phyloP scores from a whole-genome alignment of 2,888 invertebrate species.

The Myopa testacea region DNA sequence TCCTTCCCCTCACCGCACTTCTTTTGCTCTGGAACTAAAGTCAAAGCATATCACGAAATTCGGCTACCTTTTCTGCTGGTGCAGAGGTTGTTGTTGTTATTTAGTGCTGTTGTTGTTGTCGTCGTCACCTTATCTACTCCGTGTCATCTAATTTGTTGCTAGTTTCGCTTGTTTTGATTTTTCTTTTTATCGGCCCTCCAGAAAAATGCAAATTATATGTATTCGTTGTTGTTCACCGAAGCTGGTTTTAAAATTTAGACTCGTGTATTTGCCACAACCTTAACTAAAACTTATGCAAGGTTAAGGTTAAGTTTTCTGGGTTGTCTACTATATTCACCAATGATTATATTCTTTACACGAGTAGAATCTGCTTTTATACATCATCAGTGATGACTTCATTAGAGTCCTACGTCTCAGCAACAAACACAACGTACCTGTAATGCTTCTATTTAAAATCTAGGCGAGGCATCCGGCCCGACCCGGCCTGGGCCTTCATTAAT shows the following conservation, averaged over 20 bases:
- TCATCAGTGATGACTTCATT: background rate
- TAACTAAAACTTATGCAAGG: background rate
- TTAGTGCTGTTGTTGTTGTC: background rate
- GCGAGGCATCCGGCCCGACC: background rate
- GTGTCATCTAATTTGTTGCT: constrained; percentile 7
- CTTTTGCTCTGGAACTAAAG: background rate
- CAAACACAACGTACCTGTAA: background rate
- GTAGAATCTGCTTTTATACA: background rate
- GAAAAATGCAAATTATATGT: constrained; percentile 3
- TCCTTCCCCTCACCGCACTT: too few relatives aligned
- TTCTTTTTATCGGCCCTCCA: background rate
- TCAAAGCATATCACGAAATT: background rate
- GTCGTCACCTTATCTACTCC: background rate
- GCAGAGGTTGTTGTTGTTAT: background rate
- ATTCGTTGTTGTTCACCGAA: background rate
- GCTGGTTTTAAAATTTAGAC: background rate
- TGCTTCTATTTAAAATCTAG: background rate
- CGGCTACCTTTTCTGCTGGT: background rate
- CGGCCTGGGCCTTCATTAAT: background rate
- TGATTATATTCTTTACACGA: background rate
- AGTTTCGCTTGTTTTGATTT: background rate
- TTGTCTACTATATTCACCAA: background rate
- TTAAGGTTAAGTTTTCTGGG: background rate
- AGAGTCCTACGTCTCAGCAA: background rate
- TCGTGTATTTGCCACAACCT: background rate